Conservation (phyloP, 1,140 invertebrate genomes). For the Drosophila watanabei region DNA sequence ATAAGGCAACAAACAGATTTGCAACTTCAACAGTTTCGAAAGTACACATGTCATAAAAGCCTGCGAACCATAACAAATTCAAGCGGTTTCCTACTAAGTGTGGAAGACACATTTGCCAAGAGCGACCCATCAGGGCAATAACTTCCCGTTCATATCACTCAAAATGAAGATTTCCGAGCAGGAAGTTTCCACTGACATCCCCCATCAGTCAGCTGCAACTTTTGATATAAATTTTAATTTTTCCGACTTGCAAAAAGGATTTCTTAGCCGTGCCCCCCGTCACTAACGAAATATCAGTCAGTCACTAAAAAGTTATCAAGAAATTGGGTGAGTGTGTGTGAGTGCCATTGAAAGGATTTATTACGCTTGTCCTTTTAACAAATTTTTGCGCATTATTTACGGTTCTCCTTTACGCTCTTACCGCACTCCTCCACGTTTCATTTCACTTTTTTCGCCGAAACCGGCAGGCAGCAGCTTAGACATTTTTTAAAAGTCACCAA, state of each 20-base stretch:
- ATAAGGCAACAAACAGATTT: conserved; percentile 10
- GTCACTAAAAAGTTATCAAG: conserved; percentile 79
- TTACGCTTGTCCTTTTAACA: conserved; percentile 82
- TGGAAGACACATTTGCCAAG: conserved; percentile 7
- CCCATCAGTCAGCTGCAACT: conserved; percentile 47
- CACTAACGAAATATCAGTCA: conserved; percentile 67
- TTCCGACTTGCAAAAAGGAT: conserved; percentile 43
- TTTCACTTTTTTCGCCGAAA: conserved; percentile 59
- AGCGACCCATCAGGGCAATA: conserved; percentile 34
- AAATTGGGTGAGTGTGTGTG: conserved; percentile 41
- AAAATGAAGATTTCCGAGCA: conserved; percentile 42
- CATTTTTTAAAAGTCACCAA: conserved; percentile 83
- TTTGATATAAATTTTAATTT: conserved; percentile 77
- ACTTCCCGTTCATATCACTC: conserved; percentile 53
- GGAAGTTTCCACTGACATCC: conserved; percentile 32
- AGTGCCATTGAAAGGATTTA: conserved; percentile 79
- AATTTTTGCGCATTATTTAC: conserved; percentile 83
- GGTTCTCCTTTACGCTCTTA: conserved; percentile 32
- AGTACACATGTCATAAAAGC: conserved; percentile 28
- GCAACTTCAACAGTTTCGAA: conserved; percentile 9
- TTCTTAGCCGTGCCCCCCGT: conserved; percentile 23
- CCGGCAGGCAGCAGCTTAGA: conserved; percentile 67
- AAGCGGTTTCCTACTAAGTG: conserved; percentile 22
- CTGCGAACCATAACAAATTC: conserved; percentile 11
- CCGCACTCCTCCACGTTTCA: conserved; percentile 68